phyloP scores from a whole-genome alignment of 2,113 vertebrate genomes.

The Phodopus roborovskii region DNA sequence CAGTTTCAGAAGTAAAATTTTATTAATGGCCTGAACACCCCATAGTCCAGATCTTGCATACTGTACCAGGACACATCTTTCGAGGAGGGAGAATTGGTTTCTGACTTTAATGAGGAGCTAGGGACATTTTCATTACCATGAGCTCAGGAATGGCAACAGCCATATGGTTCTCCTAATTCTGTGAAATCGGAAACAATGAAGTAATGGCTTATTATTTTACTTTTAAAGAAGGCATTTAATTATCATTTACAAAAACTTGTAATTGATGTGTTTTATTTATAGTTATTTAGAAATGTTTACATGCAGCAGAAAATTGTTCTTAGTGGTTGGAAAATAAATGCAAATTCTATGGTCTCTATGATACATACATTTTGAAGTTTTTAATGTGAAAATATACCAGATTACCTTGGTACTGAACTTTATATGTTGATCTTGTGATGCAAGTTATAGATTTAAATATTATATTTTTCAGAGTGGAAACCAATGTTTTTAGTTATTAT shows the following conservation, averaged over 20 bases:
- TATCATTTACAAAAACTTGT: conserved; percentile 89
- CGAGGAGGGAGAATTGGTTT: conserved; percentile 39
- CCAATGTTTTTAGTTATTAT: conserved; percentile 44
- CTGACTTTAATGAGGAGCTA: conserved; percentile 84
- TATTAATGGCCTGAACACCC: conserved; percentile 90
- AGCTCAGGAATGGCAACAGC: conserved; percentile 90
- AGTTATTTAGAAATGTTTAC: conserved; percentile 90
- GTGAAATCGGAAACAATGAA: conserved; percentile 89
- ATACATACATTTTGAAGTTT: conserved; percentile 85
- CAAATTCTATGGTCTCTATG: conserved; percentile 85
- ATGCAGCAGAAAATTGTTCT: conserved; percentile 90
- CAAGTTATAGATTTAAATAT: conserved; percentile 36
- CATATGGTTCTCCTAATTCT: conserved; percentile 87
- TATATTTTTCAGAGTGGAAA: conserved; percentile 71
- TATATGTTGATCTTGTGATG: conserved; percentile 68
- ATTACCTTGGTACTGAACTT: conserved; percentile 65
- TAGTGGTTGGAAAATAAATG: conserved; percentile 89
- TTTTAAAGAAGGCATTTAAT: conserved; percentile 90
- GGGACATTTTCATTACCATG: conserved; percentile 84
- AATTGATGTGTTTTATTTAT: conserved; percentile 88
- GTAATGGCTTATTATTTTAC: conserved; percentile 87
- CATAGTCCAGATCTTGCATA: conserved; percentile 70
- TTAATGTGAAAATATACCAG: conserved; percentile 81
- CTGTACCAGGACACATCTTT: conserved; percentile 70
- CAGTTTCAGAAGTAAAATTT: conserved; percentile 99